These are phyloP conservation scores for Diplodus puntazzo DNA, from an alignment of 2,797 vertebrate genomes.

Conservation along the genomic window DNA sequence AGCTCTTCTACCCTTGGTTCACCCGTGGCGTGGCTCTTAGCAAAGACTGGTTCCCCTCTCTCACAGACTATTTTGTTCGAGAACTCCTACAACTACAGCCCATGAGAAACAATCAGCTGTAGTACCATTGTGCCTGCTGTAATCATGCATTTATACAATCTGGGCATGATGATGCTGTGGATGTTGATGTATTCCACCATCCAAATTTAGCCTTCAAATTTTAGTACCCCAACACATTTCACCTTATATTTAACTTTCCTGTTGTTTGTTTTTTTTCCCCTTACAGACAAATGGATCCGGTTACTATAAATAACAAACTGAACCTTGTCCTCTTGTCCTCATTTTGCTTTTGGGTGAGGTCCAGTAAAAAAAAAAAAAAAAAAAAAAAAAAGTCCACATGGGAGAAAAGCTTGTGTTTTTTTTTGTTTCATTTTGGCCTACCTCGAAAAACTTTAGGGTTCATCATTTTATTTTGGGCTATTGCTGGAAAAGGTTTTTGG, in stretches of 20 bases:
- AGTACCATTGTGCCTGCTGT: not conserved
- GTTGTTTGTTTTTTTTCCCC: not conserved
- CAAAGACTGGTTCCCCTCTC: slow-evolving; percentile 83
- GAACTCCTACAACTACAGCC: slow-evolving; percentile 76
- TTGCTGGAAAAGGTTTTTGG: too few relatives aligned
- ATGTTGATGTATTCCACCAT: not conserved
- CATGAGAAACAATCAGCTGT: slow-evolving; percentile 38
- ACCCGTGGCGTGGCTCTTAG: slow-evolving; percentile 58
- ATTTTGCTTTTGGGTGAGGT: slow-evolving; percentile 8
- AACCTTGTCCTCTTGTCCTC: not conserved
- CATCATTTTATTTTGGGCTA: too few relatives aligned
- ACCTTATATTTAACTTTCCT: not conserved
- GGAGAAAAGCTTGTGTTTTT: not conserved
- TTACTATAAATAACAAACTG: not conserved
- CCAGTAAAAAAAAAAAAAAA: not conserved
- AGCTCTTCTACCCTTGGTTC: slow-evolving; percentile 88
- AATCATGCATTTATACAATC: not conserved
- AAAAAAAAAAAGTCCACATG: not conserved
- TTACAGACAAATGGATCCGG: not conserved
- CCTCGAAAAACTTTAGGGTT: not conserved
- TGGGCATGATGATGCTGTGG: not conserved
- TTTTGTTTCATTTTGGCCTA: not conserved
- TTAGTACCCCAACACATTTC: not conserved
- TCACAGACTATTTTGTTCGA: slow-evolving; percentile 75
- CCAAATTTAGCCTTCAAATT: slow-evolving; percentile 2